A percentile compares a stretch with the other conserved stretches of the same genome.
phyloP scores from a whole-genome alignment of 92 coral and sea anemone species.

The Galaxea fascicularis region DNA sequence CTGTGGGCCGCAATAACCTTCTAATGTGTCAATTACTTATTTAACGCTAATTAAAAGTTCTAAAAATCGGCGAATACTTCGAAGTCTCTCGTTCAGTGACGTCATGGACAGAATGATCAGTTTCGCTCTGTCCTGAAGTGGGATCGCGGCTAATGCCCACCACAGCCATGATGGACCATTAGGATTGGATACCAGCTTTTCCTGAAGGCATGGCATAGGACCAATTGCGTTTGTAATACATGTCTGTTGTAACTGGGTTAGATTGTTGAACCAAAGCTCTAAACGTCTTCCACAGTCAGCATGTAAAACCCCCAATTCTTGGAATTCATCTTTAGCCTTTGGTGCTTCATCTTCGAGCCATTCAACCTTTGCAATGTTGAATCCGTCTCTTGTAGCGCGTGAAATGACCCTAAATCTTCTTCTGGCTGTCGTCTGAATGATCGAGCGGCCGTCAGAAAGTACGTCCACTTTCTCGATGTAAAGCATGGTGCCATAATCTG shows the following conservation, averaged over 20 bases:
- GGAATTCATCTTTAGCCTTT: slow-evolving; percentile 43
- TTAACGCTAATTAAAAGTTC: slow-evolving; percentile 48
- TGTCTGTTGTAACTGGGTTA: slow-evolving; percentile 71
- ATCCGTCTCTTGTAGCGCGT: slow-evolving; percentile 70
- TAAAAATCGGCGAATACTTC: slow-evolving; percentile 80
- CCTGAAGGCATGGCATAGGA: slow-evolving; percentile 62
- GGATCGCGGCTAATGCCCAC: slow-evolving; percentile 93
- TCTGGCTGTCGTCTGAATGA: slow-evolving; percentile 77
- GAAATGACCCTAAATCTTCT: slow-evolving; percentile 81
- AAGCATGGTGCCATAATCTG: slow-evolving; percentile 84
- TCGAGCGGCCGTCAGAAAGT: slow-evolving; percentile 88
- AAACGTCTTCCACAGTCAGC: slow-evolving; percentile 61
- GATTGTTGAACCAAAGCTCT: slow-evolving; percentile 72
- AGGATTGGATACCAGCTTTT: background rate
- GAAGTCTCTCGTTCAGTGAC: slow-evolving; percentile 79
- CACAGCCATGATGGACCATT: slow-evolving; percentile 86
- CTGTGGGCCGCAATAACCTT: background rate
- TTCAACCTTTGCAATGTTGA: slow-evolving; percentile 79
- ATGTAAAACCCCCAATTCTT: slow-evolving; percentile 51
- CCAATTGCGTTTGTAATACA: slow-evolving; percentile 89
- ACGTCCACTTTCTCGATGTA: slow-evolving; percentile 65
- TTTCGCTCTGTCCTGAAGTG: slow-evolving; percentile 81
- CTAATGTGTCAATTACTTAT: background rate
- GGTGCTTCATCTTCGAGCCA: slow-evolving; percentile 83
- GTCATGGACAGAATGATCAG: slow-evolving; percentile 88